phyloP scores from a whole-genome alignment of 2,888 invertebrate genomes.

The Fragum sueziense region DNA sequence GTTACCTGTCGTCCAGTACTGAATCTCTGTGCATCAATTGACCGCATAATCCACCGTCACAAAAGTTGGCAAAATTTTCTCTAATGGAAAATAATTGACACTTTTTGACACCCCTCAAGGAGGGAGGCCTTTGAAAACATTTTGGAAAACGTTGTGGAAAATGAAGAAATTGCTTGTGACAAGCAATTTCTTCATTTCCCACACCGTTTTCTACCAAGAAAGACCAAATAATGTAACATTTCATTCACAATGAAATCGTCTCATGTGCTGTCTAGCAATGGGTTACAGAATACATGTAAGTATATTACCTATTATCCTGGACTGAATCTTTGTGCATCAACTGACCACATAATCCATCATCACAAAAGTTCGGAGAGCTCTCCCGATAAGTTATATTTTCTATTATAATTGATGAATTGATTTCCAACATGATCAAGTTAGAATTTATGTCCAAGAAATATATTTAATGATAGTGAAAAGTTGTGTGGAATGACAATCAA shows the following conservation, averaged over 20 bases:
- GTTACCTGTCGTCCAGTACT: no score
- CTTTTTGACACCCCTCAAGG: no score
- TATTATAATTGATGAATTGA: not conserved
- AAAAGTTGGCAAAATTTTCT: not conserved
- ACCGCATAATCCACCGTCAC: constrained; percentile 12
- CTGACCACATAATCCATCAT: constrained; percentile 18
- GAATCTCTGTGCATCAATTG: constrained; percentile 7
- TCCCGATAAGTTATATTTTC: not conserved
- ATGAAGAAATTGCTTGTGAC: constrained; percentile 4
- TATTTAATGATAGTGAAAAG: no score
- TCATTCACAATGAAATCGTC: not conserved
- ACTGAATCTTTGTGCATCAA: not conserved
- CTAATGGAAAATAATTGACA: no score
- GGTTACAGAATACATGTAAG: not conserved
- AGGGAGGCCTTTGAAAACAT: no score
- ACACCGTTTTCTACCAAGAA: not conserved
- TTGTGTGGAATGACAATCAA: no score
- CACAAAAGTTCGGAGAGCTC: not conserved
- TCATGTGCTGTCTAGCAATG: no score
- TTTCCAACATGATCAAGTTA: not conserved
- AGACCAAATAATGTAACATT: not conserved
- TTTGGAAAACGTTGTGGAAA: constrained; percentile 6
- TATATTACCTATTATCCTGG: not conserved
- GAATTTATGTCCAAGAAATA: no score
- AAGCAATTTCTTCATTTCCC: not conserved